Percentiles rank a stretch among this genome's conserved stretches.
Conservation (phyloP, 2,797 vertebrate genomes). For the Ctenochaetus hawaiiensis region DNA sequence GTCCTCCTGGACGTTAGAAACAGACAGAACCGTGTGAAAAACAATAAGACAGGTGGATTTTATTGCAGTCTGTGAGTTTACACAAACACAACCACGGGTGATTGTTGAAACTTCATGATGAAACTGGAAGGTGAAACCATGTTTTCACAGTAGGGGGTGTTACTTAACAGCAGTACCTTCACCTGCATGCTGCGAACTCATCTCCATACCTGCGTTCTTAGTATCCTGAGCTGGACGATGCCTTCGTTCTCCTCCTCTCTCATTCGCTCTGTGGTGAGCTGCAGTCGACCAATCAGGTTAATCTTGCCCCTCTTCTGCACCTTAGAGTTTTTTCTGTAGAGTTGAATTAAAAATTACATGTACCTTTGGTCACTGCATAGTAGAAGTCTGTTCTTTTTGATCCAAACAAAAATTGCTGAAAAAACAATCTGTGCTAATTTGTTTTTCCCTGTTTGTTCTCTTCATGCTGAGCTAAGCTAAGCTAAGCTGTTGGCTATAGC, state of each 20-base stretch:
- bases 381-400: too few relatives aligned
- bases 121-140: slow-evolving; percentile 28
- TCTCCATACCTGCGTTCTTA: slow-evolving; percentile 94
- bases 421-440: not conserved
- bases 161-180: not conserved
- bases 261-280: slow-evolving; percentile 98
- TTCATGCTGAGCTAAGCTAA: not conserved
- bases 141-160: slow-evolving; percentile 31
- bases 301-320: slow-evolving; percentile 99
- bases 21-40: not conserved
- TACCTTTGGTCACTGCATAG: accelerated
- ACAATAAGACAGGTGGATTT: not conserved
- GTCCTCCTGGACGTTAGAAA: slow-evolving; percentile 88
- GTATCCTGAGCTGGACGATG: slow-evolving; percentile 97
- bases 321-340: slow-evolving; percentile 95
- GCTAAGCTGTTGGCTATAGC: not conserved
- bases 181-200: not conserved
- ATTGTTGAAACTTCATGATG: not conserved
- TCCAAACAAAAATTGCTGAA: not conserved
- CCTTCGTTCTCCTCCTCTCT: slow-evolving; percentile 98
- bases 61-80: not conserved
- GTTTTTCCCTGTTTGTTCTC: too few relatives aligned
- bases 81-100: not conserved
- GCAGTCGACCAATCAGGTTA: slow-evolving; percentile 97
- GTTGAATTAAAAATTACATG: not conserved